Evolutionary conservation across 2,113 vertebrate genomes (phyloP).

Genomic region (Brachyhypopomus gauderio): DNA sequence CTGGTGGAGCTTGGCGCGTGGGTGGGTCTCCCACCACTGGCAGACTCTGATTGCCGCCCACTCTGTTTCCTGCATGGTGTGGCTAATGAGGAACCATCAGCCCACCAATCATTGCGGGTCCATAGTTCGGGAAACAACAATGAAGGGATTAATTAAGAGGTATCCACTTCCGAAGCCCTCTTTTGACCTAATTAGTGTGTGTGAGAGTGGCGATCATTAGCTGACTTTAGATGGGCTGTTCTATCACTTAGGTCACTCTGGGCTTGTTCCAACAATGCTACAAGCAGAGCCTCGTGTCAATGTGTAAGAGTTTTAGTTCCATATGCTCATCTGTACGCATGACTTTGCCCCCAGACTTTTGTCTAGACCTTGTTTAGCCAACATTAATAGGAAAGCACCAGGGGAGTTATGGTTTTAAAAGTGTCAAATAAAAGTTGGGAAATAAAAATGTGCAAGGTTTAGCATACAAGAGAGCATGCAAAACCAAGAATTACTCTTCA

Average conservation of each 20-base stretch:
- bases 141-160: constrained; percentile 44
- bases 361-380: background rate
- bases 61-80: constrained; percentile 47
- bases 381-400: background rate
- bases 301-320: background rate
- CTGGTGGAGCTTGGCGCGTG: constrained; percentile 52
- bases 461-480: background rate
- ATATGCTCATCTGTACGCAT: too few relatives aligned
- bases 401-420: background rate
- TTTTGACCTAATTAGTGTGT: constrained; percentile 6
- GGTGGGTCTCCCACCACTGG: constrained; percentile 54
- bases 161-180: constrained; percentile 5
- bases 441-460: background rate
- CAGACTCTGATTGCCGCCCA: constrained; percentile 56
- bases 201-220: constrained; percentile 9
- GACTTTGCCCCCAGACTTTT: background rate
- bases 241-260: background rate
- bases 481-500: background rate
- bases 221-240: background rate
- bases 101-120: constrained; percentile 31
- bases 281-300: background rate
- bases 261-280: too few relatives aligned
- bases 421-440: background rate
- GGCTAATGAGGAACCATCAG: constrained; percentile 46
- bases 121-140: constrained; percentile 8